These are phyloP conservation scores for Argya squamiceps DNA, from an alignment of 2,797 vertebrate genomes.

Conservation along the genomic window DNA sequence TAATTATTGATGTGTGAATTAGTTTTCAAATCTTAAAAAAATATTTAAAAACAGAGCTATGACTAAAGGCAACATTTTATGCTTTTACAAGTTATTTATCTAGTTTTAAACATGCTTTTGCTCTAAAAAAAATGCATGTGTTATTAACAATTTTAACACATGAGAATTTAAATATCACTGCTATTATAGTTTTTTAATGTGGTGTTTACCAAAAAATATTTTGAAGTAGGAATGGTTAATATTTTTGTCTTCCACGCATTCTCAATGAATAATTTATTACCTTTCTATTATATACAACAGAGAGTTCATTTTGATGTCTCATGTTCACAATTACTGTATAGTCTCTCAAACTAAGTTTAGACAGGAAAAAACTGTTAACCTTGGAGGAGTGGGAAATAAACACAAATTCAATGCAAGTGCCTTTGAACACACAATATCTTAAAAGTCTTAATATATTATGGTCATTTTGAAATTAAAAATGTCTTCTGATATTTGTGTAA, in stretches of 20 bases:
- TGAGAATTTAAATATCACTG: not conserved
- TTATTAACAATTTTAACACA: not conserved
- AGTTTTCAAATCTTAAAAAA: not conserved
- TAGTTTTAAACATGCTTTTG: not conserved
- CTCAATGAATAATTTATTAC: not conserved
- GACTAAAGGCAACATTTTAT: not conserved
- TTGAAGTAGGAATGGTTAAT: not conserved
- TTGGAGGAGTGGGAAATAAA: not conserved
- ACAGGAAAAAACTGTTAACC: not conserved
- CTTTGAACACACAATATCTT: not conserved
- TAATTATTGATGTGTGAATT: not conserved
- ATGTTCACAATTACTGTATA: not conserved
- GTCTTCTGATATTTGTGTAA: not conserved
- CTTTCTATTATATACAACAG: not conserved
- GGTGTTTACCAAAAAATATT: not conserved
- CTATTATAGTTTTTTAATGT: not conserved
- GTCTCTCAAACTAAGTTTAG: not conserved
- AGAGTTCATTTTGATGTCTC: not conserved
- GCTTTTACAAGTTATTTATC: not conserved
- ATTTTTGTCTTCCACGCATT: not conserved
- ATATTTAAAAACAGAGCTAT: not conserved
- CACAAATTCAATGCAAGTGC: not conserved
- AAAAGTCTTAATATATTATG: not conserved
- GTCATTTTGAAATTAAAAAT: not conserved
- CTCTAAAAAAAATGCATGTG: not conserved